A percentile compares a stretch with the other conserved stretches of the same genome.
These are phyloP conservation scores for Crax fasciolata DNA, from an alignment of 2,797 vertebrate species.

Conservation along the genomic window DNA sequence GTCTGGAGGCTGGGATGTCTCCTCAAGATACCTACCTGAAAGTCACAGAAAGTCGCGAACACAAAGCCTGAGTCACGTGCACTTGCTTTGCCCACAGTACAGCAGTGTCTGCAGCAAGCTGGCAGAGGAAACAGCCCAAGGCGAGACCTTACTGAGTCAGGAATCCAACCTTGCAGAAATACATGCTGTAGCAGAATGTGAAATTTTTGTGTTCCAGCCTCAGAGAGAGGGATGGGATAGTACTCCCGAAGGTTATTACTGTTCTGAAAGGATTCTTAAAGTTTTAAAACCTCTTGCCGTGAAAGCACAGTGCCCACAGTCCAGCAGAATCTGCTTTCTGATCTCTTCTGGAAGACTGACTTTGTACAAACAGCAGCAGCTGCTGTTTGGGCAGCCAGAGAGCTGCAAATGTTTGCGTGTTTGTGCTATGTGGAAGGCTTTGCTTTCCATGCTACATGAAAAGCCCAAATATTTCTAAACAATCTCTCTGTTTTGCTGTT, in stretches of 20 bases:
- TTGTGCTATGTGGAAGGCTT: not conserved
- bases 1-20: not conserved
- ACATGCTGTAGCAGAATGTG: not conserved
- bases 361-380: constrained; percentile 3
- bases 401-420: fast-evolving
- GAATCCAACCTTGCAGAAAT: not conserved
- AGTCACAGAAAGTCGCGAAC: not conserved
- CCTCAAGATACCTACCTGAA: not conserved
- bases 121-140: not conserved
- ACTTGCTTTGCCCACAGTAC: not conserved
- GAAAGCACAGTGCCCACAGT: not conserved
- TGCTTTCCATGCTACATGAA: not conserved
- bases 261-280: not conserved
- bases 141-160: not conserved
- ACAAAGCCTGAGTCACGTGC: not conserved
- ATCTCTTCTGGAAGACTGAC: constrained; percentile 63
- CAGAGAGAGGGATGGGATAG: not conserved
- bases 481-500: not conserved
- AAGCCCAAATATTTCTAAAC: not conserved
- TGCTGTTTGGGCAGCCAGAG: not conserved
- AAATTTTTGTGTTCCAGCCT: not conserved
- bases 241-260: not conserved
- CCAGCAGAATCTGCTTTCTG: constrained; percentile 37
- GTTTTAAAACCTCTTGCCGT: not conserved
- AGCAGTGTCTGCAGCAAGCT: not conserved